A percentile compares a stretch with the other conserved stretches of the same genome.
phyloP scores from a whole-genome alignment of 2,888 invertebrate genomes.

The Cataglyphis altisquamis region DNA sequence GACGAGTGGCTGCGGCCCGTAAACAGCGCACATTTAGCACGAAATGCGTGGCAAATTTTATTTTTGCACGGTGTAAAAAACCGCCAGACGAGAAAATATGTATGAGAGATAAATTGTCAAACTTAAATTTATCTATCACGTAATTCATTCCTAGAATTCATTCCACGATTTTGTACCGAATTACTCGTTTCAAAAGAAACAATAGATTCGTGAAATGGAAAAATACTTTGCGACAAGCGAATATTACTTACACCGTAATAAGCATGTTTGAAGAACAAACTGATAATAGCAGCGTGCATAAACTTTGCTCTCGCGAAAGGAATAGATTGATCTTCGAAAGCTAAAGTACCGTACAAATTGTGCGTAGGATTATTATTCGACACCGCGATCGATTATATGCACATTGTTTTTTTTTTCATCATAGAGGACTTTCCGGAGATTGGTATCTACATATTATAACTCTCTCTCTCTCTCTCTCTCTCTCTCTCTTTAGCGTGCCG shows the following conservation, averaged over 20 bases:
- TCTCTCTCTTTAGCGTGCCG: conserved; percentile 33
- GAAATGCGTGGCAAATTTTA: not conserved
- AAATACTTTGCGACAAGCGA: conserved; percentile 11
- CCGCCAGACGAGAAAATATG: not conserved
- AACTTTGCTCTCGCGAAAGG: conserved; percentile 23
- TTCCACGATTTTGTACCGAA: not conserved
- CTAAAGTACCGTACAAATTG: conserved; percentile 31
- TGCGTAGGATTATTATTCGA: conserved; percentile 44
- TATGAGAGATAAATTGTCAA: not conserved
- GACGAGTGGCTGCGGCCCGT: conserved; percentile 35
- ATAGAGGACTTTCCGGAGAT: conserved; percentile 30
- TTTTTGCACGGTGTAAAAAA: not conserved
- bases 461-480: not conserved
- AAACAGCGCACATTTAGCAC: conserved; percentile 14
- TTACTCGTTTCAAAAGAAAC: not conserved
- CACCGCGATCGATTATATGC: conserved; percentile 32
- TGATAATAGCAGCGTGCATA: conserved; percentile 5
- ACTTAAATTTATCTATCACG: not conserved
- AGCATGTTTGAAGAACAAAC: not conserved
- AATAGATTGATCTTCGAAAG: conserved; percentile 31
- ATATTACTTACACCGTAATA: conserved; percentile 23
- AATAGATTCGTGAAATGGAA: conserved; percentile 11
- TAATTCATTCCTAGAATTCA: not conserved
- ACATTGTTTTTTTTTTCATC: conserved; percentile 19
- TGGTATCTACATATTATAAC: conserved; percentile 48